Conservation (phyloP, 1,140 invertebrate species). For the Dendroctonus valens region DNA sequence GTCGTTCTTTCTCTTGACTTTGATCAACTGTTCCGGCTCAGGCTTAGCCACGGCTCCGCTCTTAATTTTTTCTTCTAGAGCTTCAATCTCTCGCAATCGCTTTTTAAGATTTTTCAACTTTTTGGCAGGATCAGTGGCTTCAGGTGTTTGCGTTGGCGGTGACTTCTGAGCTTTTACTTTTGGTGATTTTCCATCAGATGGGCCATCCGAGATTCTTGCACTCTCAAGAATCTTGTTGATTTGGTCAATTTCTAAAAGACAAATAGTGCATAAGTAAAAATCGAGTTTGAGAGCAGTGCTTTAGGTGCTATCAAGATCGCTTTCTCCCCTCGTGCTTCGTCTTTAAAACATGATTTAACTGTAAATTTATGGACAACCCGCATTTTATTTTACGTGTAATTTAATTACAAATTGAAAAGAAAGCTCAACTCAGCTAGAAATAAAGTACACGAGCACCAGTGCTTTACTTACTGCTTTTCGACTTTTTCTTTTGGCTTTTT, state of each 20-base stretch:
- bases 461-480: conserved; percentile 41
- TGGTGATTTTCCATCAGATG: conserved; percentile 10
- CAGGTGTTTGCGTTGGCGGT: conserved; percentile 38
- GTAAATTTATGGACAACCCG: too few species aligned
- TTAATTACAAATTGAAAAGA: too few species aligned
- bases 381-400: too few species aligned
- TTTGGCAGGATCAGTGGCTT: conserved; percentile 60
- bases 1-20: conserved; percentile 75
- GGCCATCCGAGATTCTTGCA: conserved; percentile 30
- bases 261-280: conserved; percentile 3
- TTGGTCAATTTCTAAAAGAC: conserved; percentile 39
- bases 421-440: too few species aligned
- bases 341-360: too few species aligned
- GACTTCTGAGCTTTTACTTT: conserved; percentile 23
- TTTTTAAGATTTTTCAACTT: conserved; percentile 85
- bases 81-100: conserved; percentile 87
- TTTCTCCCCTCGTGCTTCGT: too few species aligned
- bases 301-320: too few species aligned
- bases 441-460: not conserved
- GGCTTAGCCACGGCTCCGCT: conserved; percentile 73
- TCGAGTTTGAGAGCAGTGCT: too few species aligned
- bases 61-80: conserved; percentile 77
- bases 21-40: conserved; percentile 86
- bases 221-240: conserved; percentile 39
- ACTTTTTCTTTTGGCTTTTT: conserved; percentile 63